phyloP scores from a whole-genome alignment of 2,888 invertebrate species.

The Mythimna impura region DNA sequence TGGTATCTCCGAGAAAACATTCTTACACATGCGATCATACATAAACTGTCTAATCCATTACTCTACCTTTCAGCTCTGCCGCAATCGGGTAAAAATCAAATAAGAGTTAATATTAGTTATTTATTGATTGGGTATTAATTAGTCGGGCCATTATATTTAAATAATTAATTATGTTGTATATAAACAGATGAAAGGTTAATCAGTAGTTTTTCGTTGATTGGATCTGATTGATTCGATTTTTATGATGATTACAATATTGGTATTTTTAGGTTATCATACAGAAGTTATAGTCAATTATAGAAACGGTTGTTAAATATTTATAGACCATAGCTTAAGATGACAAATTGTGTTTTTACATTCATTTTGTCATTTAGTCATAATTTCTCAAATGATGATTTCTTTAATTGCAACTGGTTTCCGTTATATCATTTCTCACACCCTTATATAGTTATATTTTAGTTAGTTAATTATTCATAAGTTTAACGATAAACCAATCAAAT shows the following conservation, averaged over 20 bases:
- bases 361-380: conserved; percentile 3
- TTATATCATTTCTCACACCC: background rate
- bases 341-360: conserved; percentile 23
- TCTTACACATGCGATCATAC: conserved; percentile 11
- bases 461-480: conserved; percentile 16
- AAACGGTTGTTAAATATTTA: conserved; percentile 40
- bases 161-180: conserved; percentile 56
- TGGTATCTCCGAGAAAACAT: conserved; percentile 31
- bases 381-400: background rate
- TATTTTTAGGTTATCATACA: conserved; percentile 30
- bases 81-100: conserved; percentile 37
- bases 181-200: conserved; percentile 46
- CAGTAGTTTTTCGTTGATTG: conserved; percentile 54
- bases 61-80: conserved; percentile 32
- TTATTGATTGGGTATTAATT: conserved; percentile 59
- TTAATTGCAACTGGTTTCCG: background rate
- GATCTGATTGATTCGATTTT: conserved; percentile 57
- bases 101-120: conserved; percentile 37
- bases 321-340: conserved; percentile 11
- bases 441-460: background rate
- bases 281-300: conserved; percentile 42
- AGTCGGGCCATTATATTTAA: conserved; percentile 48
- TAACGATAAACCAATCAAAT: conserved; percentile 27
- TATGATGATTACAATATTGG: conserved; percentile 40
- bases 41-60: conserved; percentile 41